Evolutionary conservation across 2,113 vertebrate species (phyloP).

Genomic region (Caracal caracal): DNA sequence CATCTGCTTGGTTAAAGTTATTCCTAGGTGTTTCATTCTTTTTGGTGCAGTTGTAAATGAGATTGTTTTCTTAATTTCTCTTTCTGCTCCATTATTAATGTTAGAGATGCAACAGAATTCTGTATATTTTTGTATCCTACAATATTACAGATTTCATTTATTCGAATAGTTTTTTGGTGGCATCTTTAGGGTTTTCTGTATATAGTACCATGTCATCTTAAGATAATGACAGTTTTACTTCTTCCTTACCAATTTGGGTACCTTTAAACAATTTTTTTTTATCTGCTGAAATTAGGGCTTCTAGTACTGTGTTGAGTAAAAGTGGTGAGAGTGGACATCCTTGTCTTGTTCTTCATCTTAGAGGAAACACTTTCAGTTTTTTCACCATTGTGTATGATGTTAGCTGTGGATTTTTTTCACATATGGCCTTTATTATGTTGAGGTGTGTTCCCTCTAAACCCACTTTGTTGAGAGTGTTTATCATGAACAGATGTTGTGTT

Average conservation of each 20-base stretch:
- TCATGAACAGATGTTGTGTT: background rate
- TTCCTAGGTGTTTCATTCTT: background rate
- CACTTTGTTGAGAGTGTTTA: background rate
- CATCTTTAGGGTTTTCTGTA: background rate
- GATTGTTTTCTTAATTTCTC: background rate
- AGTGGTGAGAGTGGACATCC: background rate
- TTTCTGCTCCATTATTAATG: background rate
- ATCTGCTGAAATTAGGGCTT: background rate
- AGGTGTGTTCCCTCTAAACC: background rate
- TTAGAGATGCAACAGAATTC: background rate
- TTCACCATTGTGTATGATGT: background rate
- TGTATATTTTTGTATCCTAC: background rate
- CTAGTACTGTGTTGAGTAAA: background rate
- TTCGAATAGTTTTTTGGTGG: background rate
- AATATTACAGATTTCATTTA: background rate
- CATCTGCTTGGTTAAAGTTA: background rate
- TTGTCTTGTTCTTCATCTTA: background rate
- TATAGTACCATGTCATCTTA: background rate
- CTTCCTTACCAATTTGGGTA: background rate
- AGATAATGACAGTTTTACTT: background rate
- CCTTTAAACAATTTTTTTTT: background rate
- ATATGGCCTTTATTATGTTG: background rate
- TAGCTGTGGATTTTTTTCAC: background rate
- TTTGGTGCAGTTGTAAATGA: background rate
- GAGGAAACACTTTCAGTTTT: background rate